Evolutionary conservation across 2,888 invertebrate species (phyloP), one percentile per base, ranked within the genome.

Genomic region (Seira sanloemensis): DNA sequence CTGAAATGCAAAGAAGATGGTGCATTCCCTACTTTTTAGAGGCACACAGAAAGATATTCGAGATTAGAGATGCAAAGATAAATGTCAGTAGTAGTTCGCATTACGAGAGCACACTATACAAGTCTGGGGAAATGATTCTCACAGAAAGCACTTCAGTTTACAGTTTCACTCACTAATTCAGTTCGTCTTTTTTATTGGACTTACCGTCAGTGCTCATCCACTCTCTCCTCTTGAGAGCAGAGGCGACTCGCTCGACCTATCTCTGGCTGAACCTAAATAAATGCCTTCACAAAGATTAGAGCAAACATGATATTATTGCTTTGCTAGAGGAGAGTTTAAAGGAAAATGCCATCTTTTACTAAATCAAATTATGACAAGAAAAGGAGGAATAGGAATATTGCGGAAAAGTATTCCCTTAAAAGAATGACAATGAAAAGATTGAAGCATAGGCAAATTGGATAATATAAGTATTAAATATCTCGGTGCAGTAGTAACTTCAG

Each of bases 151-250:
- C 37, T 37, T 12, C 37, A 37, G 4, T 37, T 37, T 37, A 37
- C 37, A 37, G 12, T 37, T 12, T 37, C 19, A 65, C 58, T 58
- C 27, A 58, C n/a, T 80, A 80, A 80, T 80, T 80, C 74, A 25
- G 68, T 46, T 67, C 24, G 80, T 67, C 80, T 74, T 65, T 68
- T 74, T 73, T 67, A 73, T 80, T 68, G 19, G 74, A 68, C 80
- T 73, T 74, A 80, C 73, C 66, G 80, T 73, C 80, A 80, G 16
- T 26, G 54, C 27, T 58, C 74, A 74, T 79, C 24, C 73, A 73
- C 12, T 71, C 72, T 27, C 19, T 69, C 26, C 4, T 37, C 12
- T 37, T 37, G 12, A 37, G 12, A 37, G 12, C 37, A 37, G 37
- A 37, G 12, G 37, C 37, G 37, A 37, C 4, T n/a, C 37, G 37